Conservation (phyloP, 2,888 invertebrate species). For the Sarcophaga rosellei region DNA sequence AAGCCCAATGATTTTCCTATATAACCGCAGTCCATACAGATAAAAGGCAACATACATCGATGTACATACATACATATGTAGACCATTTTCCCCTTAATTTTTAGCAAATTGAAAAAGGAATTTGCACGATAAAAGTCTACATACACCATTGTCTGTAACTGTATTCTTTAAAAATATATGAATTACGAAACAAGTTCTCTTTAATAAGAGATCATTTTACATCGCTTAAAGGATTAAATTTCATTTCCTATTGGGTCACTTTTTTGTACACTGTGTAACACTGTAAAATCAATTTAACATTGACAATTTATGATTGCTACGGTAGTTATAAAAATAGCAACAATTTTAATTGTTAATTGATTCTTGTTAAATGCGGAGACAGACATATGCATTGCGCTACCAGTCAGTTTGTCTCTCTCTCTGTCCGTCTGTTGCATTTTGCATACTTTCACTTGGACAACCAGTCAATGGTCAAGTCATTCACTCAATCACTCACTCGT, state of each 20-base stretch:
- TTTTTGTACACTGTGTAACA: neutral
- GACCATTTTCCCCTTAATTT: too few species aligned
- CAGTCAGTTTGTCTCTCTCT: neutral
- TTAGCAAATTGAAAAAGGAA: too few species aligned
- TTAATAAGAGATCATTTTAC: too few species aligned
- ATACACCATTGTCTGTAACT: too few species aligned
- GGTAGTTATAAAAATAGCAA: slow-evolving; percentile 18
- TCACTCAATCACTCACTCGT: neutral
- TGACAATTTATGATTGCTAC: slow-evolving; percentile 36
- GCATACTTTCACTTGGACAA: slow-evolving; percentile 50
- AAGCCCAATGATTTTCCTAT: too few species aligned
- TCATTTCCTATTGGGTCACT: slow-evolving; percentile 18
- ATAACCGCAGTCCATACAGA: too few species aligned
- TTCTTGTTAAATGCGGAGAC: slow-evolving; percentile 48
- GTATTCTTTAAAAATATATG: too few species aligned
- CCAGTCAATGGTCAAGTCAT: neutral
- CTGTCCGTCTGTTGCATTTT: neutral
- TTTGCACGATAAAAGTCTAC: too few species aligned
- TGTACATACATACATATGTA: too few species aligned
- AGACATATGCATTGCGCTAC: slow-evolving; percentile 9
- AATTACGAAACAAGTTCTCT: too few species aligned
- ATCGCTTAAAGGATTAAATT: too few species aligned
- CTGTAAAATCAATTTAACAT: slow-evolving; percentile 49
- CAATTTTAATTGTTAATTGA: slow-evolving; percentile 53
- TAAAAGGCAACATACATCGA: too few species aligned